Base-by-base conservation (phyloP, 2,797 vertebrate genomes). In the Sciurus vulgaris region DNA sequence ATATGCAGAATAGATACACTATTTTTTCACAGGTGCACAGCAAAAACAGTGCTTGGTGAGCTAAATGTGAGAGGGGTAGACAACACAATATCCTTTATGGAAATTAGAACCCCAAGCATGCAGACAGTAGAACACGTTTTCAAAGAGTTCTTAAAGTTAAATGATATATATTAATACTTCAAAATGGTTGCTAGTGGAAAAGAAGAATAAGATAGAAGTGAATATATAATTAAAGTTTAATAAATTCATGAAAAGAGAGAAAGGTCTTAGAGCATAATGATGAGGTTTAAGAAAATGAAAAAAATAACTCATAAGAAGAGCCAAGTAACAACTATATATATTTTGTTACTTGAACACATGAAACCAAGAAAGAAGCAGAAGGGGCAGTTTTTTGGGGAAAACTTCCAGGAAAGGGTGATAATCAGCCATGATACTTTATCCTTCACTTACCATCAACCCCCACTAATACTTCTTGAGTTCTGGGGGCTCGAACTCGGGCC, bases 161-260 rank as follows among this genome's bases (percentile, higher is more conserved):
- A 8, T 30, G 10, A 79, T 70, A 54, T 4, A 78, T 38, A 74
- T 59, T 90, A 85, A 84, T 85, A 77, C 38, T 95, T 87, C 35
- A 51, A 54, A 67, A 93, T 76, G n/a, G 11, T 47, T 78, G 63
- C 20, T 69, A 89, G 18, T 51, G 74, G 65, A 88, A 82, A 83
- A 83, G 28, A 11, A 38, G 41, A 67, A 70, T 86, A 44, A 20
- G 33, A 76, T 70, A 83, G 49, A 84, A 87, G 26, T 8, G 10
- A 94, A 74, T 73, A 38, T 18, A 35, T 47, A 18, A 77, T 70
- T 83, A 93, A 89, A 87, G 18, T 54, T 72, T 72, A 73, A 47
- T 38, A 73, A 77, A 56, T 78, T 91, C 17, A 93, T 94, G 4
- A 86, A 79, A 93, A 87, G 67, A 88, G 5, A 94, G 61, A 67